Evolutionary conservation across 2,797 vertebrate species (phyloP), one percentile per base, ranked within the genome.

Genomic region (Xenops minutus): DNA sequence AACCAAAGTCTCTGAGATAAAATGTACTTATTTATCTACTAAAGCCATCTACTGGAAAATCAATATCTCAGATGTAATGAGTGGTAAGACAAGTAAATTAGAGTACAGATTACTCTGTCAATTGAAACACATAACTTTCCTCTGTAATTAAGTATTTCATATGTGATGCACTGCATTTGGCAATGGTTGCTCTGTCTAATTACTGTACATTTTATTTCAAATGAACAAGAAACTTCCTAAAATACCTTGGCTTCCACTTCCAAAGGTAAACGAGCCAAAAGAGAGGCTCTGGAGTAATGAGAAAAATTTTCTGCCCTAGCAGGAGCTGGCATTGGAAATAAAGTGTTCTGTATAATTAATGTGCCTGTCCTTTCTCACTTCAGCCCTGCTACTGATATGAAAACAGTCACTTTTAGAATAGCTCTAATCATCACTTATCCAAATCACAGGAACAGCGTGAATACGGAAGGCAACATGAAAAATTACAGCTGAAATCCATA

Each of bases 31-130:
- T 95, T 96, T 97, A 97, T 96, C 90, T 82, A 86, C 67, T 93
- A 95, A 96, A 97, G 91, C 55, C 82, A 91, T 96, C 96, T 96
- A 97, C 92, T 95, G 92, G 72, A 96, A 97, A 97, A 97, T 97
- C 97, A 97, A 97, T 97, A 96, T 97, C 97, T 97, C 96, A 92
- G 96, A 98, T 96, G 89, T 97, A 98, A 98, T 97, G 97, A 97
- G 95, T 97, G 97, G 93, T 97, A 97, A 95, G 94, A 97, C 96
- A 98, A 97, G 96, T 96, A 96, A 98, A 98, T 98, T 98, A 97
- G 96, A 97, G 94, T 96, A 95, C 89, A 74, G 96, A 88, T 97
- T 97, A 96, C 87, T 86, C 93, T 86, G 85, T 96, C 97, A 93
- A 77, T 92, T 96, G 96, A 85, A 98, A 98, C 96, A 96, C 90